Conservation (phyloP, 2,888 invertebrate genomes). For the Lithosia quadra region DNA sequence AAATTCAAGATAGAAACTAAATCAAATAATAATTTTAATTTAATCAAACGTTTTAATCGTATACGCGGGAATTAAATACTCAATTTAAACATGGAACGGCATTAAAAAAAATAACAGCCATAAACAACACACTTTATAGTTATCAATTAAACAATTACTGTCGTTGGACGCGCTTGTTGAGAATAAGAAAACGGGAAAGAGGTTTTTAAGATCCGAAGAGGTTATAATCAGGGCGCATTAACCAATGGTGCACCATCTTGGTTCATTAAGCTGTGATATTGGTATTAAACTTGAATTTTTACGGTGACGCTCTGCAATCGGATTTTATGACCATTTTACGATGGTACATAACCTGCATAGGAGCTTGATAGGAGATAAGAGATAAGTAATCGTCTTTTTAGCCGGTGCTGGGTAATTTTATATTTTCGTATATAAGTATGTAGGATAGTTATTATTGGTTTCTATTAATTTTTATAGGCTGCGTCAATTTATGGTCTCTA, state of each 20-base stretch:
- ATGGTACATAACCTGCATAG: constrained; percentile 17
- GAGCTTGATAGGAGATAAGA: background rate
- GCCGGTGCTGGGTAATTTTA: background rate
- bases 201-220: constrained; percentile 38
- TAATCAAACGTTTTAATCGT: constrained; percentile 26
- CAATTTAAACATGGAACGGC: constrained; percentile 39
- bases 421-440: constrained; percentile 1
- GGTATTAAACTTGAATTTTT: constrained; percentile 37
- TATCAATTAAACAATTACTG: constrained; percentile 55
- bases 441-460: background rate
- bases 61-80: constrained; percentile 37
- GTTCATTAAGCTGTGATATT: constrained; percentile 39
- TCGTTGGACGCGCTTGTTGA: constrained; percentile 31
- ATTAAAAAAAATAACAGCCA: constrained; percentile 32
- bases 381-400: constrained; percentile 9
- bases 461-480: constrained; percentile 26
- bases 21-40: constrained; percentile 24
- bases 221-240: constrained; percentile 38
- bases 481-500: too few species aligned
- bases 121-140: constrained; percentile 47
- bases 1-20: constrained; percentile 22
- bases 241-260: constrained; percentile 35
- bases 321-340: constrained; percentile 48
- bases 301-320: constrained; percentile 29
- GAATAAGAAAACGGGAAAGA: constrained; percentile 23